A percentile compares a stretch with the other conserved stretches of the same genome.
These are phyloP conservation scores for Himalopsyche kuldschensis DNA, from an alignment of 2,888 invertebrate genomes.

Conservation along the genomic window DNA sequence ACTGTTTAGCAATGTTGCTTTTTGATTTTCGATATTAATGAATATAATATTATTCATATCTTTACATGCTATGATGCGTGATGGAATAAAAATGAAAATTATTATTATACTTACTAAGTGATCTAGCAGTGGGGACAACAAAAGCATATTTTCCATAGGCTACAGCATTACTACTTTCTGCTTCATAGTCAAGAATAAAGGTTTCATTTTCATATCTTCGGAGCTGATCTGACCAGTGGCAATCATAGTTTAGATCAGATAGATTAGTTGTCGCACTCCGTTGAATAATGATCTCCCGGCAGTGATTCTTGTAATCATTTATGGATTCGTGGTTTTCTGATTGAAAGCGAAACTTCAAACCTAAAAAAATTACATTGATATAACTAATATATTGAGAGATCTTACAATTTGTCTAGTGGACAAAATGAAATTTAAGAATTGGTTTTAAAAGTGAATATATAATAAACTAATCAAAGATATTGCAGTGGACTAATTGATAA, in stretches of 20 bases:
- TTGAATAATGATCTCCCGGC: slow-evolving; percentile 26
- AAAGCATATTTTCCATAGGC: slow-evolving; percentile 28
- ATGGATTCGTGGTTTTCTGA: neutral
- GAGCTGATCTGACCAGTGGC: slow-evolving; percentile 33
- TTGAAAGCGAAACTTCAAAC: slow-evolving; percentile 29
- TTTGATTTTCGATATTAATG: too few species aligned
- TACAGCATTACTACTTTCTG: neutral
- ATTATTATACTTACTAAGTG: slow-evolving; percentile 8
- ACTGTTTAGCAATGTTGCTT: too few species aligned
- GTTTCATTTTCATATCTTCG: slow-evolving; percentile 29
- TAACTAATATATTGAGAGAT: too few species aligned
- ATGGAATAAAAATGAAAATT: neutral
- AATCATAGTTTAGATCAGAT: slow-evolving; percentile 24
- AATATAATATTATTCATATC: too few species aligned
- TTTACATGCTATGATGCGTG: too few species aligned
- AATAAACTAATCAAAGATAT: neutral
- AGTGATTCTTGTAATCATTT: slow-evolving; percentile 31
- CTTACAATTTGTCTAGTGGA: too few species aligned
- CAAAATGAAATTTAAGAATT: neutral
- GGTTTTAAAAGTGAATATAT: neutral
- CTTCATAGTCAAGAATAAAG: slow-evolving; percentile 30
- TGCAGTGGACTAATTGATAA: too few species aligned
- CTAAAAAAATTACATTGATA: neutral
- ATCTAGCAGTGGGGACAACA: slow-evolving; percentile 27
- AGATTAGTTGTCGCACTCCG: neutral